These are phyloP conservation scores for Caenorhabditis sulstoni DNA, from an alignment of 2,888 invertebrate species.

Conservation along the genomic window DNA sequence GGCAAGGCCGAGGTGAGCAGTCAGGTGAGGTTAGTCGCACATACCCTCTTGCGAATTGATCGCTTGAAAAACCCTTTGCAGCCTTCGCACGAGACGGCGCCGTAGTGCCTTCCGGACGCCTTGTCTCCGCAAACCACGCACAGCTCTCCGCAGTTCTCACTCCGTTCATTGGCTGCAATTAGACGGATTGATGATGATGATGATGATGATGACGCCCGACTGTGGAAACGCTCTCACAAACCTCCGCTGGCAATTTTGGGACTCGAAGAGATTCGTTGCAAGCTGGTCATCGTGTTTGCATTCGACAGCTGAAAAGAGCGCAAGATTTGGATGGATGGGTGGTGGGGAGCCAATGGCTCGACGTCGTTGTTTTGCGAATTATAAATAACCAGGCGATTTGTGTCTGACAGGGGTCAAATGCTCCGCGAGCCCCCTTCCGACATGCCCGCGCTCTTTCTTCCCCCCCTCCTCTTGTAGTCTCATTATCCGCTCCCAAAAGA, in stretches of 20 bases:
- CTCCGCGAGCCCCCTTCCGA: background rate
- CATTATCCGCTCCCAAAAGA: conserved; percentile 1
- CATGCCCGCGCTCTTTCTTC: background rate
- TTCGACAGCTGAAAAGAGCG: conserved; percentile 57
- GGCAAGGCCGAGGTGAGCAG: background rate
- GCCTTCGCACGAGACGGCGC: conserved; percentile 82
- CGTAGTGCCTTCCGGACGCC: conserved; percentile 78
- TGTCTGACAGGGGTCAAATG: conserved; percentile 4
- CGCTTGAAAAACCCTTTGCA: conserved; percentile 97
- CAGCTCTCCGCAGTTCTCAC: conserved; percentile 67
- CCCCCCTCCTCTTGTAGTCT: background rate
- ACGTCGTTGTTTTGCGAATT: background rate
- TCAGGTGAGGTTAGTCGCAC: background rate
- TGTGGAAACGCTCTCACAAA: background rate
- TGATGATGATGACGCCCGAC: too few relatives aligned
- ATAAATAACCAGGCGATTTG: background rate
- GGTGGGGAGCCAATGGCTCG: background rate
- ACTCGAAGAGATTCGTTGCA: conserved; percentile 42
- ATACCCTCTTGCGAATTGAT: conserved; percentile 91
- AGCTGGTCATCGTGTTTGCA: conserved; percentile 53
- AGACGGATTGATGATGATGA: too few relatives aligned
- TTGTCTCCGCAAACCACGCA: conserved; percentile 78
- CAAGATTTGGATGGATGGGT: background rate
- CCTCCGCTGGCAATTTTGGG: conserved; percentile 37
- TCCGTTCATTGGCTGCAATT: conserved; percentile 15